These are phyloP conservation scores for Loris lydekkerianus DNA, from an alignment of 2,797 vertebrate species.

Conservation along the genomic window DNA sequence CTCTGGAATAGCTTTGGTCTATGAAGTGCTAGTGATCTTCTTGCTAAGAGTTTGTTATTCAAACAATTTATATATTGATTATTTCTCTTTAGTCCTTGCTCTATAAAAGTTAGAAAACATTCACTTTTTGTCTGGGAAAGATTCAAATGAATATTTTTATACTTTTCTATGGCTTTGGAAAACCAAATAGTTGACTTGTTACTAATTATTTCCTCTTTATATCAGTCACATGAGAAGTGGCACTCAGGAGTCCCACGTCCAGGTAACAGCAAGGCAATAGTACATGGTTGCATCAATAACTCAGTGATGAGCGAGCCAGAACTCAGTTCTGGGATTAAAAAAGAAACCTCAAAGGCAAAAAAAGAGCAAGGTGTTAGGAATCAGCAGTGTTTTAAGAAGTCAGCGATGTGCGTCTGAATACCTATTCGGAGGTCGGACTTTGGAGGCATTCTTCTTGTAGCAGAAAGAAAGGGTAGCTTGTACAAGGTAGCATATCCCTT, in stretches of 20 bases:
- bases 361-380: background rate
- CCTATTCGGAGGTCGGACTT: background rate
- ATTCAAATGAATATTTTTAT: background rate
- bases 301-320: background rate
- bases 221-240: background rate
- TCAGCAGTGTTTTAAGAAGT: background rate
- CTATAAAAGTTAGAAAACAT: background rate
- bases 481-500: background rate
- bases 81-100: background rate
- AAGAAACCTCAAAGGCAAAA: constrained; percentile 1
- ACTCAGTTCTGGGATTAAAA: constrained; percentile 26
- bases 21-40: background rate
- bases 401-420: background rate
- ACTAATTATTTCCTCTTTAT: background rate
- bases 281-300: background rate
- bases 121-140: background rate
- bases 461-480: background rate
- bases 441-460: background rate
- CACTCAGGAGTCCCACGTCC: background rate
- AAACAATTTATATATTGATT: background rate
- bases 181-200: background rate
- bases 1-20: constrained; percentile 31
- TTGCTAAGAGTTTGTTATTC: background rate
- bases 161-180: background rate
- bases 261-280: background rate